Evolutionary conservation across 2,888 invertebrate genomes (phyloP).

Genomic region (Leptothorax acervorum): DNA sequence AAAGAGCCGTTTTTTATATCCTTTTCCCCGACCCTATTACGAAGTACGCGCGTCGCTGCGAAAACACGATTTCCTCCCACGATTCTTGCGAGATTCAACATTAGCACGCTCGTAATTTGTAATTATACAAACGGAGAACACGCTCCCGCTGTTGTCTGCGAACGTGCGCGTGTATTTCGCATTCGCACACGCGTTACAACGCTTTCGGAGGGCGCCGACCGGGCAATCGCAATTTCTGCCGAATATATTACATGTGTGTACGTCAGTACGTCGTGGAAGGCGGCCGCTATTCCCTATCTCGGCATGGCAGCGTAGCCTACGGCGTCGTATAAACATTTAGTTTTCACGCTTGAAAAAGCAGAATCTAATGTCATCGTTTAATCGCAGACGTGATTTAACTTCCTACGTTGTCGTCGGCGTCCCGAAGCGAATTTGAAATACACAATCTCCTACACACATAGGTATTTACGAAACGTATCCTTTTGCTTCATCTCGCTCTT

Average conservation of each 20-base stretch:
- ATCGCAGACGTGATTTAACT: constrained; percentile 38
- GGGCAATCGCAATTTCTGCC: constrained; percentile 47
- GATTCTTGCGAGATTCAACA: constrained; percentile 49
- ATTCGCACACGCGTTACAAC: constrained; percentile 37
- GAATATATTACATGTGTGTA: constrained; percentile 55
- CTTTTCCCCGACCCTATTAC: neutral
- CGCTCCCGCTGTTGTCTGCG: neutral
- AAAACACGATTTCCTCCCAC: constrained; percentile 18
- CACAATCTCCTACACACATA: neutral
- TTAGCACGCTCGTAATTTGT: constrained; percentile 59
- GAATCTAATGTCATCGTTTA: constrained; percentile 32
- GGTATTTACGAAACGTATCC: no score
- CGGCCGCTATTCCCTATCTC: constrained; percentile 20
- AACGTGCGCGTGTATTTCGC: neutral
- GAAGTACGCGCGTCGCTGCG: neutral
- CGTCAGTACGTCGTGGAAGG: neutral
- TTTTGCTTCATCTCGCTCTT: neutral
- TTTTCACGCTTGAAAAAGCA: constrained; percentile 45
- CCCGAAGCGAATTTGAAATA: neutral
- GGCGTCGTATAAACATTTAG: constrained; percentile 44
- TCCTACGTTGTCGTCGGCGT: constrained; percentile 1
- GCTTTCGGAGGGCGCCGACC: constrained; percentile 57
- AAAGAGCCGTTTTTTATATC: neutral
- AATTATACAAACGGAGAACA: constrained; percentile 52
- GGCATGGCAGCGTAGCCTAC: neutral